Evolutionary conservation across 2,888 invertebrate genomes (phyloP).

Genomic region (Pammene aurita): DNA sequence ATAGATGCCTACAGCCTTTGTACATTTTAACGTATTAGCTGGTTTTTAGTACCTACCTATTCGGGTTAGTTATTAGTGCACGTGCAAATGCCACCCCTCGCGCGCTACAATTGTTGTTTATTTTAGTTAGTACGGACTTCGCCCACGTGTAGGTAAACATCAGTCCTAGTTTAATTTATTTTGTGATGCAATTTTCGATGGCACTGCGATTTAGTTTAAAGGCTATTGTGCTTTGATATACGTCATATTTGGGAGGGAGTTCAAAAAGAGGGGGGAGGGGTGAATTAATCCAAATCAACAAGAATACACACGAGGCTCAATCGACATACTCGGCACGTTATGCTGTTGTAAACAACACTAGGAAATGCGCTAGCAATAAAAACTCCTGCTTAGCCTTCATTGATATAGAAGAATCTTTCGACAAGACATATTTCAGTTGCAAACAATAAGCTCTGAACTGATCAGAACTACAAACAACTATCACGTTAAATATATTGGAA

Average conservation of each 20-base stretch:
- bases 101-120: neutral
- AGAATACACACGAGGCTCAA: neutral
- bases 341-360: too few species aligned
- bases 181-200: slow-evolving; percentile 6
- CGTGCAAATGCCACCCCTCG: neutral
- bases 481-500: too few species aligned
- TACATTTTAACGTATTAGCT: neutral
- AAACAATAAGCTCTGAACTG: too few species aligned
- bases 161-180: slow-evolving; percentile 5
- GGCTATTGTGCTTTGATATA: neutral
- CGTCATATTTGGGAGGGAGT: neutral
- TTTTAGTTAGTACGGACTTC: neutral
- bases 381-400: too few species aligned
- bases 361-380: too few species aligned
- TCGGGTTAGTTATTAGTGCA: neutral
- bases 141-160: neutral
- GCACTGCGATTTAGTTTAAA: slow-evolving; percentile 2
- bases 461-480: too few species aligned
- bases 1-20: too few species aligned
- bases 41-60: neutral
- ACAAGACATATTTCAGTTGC: too few species aligned
- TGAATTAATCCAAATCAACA: neutral
- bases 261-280: neutral
- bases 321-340: too few species aligned
- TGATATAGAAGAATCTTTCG: too few species aligned